Conservation (phyloP, 2,113 vertebrate genomes). For the Alligator sinensis region DNA sequence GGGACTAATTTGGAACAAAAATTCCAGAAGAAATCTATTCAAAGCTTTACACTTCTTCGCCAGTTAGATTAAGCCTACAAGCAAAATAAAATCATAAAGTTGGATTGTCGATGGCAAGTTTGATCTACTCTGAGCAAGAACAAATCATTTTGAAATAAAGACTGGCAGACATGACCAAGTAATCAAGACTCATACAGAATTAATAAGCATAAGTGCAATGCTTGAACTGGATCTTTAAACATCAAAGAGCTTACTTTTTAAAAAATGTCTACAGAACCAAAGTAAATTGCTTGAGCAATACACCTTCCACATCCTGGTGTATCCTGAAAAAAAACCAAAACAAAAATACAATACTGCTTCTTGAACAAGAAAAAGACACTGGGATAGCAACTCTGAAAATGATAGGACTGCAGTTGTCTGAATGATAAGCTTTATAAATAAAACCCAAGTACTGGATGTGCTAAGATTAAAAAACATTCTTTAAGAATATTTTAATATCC, state of each 20-base stretch:
- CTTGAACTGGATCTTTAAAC: background rate
- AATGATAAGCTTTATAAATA: background rate
- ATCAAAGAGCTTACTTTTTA: background rate
- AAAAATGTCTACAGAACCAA: background rate
- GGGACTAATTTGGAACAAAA: too few relatives aligned
- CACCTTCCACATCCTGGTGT: background rate
- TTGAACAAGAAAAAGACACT: background rate
- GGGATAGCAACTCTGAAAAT: background rate
- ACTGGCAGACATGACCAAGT: fast-evolving
- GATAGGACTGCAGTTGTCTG: background rate
- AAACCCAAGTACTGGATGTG: background rate
- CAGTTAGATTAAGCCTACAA: background rate
- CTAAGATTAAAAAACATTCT: background rate
- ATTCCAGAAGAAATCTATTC: too few relatives aligned
- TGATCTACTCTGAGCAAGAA: fast-evolving
- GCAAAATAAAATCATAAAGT: background rate
- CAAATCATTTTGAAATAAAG: fast-evolving
- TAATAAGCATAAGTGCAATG: background rate
- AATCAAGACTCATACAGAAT: fast-evolving
- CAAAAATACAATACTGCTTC: background rate
- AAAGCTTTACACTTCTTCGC: background rate
- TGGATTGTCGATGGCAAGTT: background rate
- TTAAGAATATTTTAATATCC: background rate
- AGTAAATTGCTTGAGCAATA: background rate
- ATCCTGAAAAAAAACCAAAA: background rate